Percentiles rank a stretch among this genome's conserved stretches.
These are phyloP conservation scores for Okapia johnstoni DNA, from an alignment of 2,113 vertebrate genomes.

Conservation along the genomic window DNA sequence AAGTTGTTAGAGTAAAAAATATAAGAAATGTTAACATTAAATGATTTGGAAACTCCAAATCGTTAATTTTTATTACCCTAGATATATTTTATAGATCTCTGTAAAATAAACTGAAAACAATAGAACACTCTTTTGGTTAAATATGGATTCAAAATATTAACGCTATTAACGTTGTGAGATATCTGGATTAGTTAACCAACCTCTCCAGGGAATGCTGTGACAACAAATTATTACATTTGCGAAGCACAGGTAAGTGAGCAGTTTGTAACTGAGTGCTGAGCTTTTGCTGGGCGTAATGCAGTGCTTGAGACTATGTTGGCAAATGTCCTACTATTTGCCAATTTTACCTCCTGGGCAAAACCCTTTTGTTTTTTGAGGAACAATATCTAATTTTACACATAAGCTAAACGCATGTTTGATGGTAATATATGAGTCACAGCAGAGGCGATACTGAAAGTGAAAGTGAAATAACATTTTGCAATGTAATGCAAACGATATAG, in stretches of 20 bases:
- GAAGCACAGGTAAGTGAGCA: background rate
- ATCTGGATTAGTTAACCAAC: background rate
- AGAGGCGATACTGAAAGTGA: background rate
- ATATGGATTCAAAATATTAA: background rate
- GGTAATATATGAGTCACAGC: constrained; percentile 7
- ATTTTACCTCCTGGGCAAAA: background rate
- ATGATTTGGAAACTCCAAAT: background rate
- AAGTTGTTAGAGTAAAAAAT: background rate
- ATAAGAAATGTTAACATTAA: background rate
- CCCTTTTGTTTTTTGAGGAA: background rate
- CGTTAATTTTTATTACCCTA: background rate
- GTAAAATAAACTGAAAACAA: background rate
- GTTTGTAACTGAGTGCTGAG: background rate
- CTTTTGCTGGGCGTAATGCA: background rate
- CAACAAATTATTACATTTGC: constrained; percentile 5
- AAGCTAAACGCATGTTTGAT: constrained; percentile 46
- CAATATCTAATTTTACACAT: constrained; percentile 15
- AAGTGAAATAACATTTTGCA: constrained; percentile 34
- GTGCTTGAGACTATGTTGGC: background rate
- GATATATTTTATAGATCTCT: background rate
- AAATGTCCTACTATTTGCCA: background rate
- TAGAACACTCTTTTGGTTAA: background rate
- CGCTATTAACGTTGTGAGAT: background rate
- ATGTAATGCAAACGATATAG: background rate
- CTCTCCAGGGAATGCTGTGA: background rate